phyloP scores from a whole-genome alignment of 2,797 vertebrate species.

The Protonibea diacanthus region DNA sequence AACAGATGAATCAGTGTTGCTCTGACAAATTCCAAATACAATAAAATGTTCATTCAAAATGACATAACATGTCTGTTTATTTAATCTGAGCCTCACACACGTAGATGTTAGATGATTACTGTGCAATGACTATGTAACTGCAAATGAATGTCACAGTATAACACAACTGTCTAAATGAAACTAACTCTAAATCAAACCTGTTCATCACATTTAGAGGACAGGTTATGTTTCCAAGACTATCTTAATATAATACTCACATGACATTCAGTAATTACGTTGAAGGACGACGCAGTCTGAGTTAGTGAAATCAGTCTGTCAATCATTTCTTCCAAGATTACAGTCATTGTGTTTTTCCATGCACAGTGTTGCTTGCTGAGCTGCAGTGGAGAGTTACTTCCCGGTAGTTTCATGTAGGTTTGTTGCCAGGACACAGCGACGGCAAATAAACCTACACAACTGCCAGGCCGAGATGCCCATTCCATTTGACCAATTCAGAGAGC shows the following conservation, averaged over 20 bases:
- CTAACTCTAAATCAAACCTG: background rate
- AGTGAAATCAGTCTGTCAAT: background rate
- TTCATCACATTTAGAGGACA: background rate
- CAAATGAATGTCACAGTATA: background rate
- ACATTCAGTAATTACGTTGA: background rate
- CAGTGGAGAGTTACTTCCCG: background rate
- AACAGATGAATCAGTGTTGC: constrained; percentile 6
- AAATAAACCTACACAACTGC: constrained; percentile 7
- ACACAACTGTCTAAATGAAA: background rate
- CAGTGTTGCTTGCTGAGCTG: background rate
- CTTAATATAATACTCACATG: background rate
- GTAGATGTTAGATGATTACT: background rate
- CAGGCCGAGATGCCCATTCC: background rate
- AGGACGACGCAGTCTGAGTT: background rate
- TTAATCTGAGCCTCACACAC: too few species aligned
- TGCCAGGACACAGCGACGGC: background rate
- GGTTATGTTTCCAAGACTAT: background rate
- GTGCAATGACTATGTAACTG: background rate
- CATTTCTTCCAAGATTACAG: background rate
- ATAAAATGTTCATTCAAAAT: too few species aligned
- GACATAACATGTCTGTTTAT: too few species aligned
- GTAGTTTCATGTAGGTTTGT: constrained; percentile 4
- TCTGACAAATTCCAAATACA: background rate
- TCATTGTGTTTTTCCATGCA: background rate
- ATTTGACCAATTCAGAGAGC: background rate